Evolutionary conservation across 2,888 invertebrate species (phyloP).

Genomic region (Pollenia amentaria): DNA sequence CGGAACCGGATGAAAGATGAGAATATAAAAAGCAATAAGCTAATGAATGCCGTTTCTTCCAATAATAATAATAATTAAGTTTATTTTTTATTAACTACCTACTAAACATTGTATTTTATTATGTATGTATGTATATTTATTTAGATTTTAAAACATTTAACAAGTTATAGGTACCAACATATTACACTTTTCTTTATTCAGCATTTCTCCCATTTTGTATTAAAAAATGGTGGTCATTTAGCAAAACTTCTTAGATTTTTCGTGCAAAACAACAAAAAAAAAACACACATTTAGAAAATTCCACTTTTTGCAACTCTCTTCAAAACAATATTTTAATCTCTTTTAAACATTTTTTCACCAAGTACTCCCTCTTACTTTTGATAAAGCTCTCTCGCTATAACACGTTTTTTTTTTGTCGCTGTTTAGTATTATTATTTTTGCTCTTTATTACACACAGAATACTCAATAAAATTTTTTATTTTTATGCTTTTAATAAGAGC

Average conservation of each 20-base stretch:
- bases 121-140: neutral
- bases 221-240: conserved; percentile 51
- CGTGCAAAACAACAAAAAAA: conserved; percentile 6
- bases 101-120: conserved; percentile 1
- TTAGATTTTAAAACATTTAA: conserved; percentile 36
- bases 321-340: conserved; percentile 43
- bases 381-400: conserved; percentile 55
- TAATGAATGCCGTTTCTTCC: no score
- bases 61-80: no score
- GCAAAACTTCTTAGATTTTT: conserved; percentile 44
- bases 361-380: conserved; percentile 58
- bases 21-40: no score
- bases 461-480: conserved; percentile 12
- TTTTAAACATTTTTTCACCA: conserved; percentile 41
- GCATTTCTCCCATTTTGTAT: conserved; percentile 33
- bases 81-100: neutral
- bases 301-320: conserved; percentile 42
- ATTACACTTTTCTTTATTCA: conserved; percentile 6
- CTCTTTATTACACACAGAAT: conserved; percentile 50
- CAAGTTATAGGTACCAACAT: conserved; percentile 40
- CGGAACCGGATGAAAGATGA: no score
- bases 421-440: conserved; percentile 27
- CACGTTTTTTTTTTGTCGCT: conserved; percentile 49
- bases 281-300: conserved; percentile 47
- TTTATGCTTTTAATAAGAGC: conserved; percentile 43